Evolutionary conservation across 1,140 invertebrate genomes (phyloP), one percentile per base, ranked within the genome.

Genomic region (Sitobion miscanthi): DNA sequence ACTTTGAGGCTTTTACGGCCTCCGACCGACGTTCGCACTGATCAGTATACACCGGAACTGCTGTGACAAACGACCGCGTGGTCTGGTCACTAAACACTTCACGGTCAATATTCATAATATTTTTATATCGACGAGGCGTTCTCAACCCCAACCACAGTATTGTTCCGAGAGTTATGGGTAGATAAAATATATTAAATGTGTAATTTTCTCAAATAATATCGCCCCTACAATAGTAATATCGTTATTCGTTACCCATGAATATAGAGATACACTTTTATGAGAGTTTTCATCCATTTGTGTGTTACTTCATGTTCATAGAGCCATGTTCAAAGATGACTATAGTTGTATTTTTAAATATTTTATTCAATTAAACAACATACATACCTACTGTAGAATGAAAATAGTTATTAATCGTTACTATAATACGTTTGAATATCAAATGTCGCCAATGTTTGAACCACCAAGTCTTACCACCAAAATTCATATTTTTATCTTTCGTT

Each of bases 21-120:
- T 47, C 5, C 14, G 86, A 49, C 35, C 30, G n/a, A 52, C 86
- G 86, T 23, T 49, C 86, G 47, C 47, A 45, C 62, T 77, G 62
- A n/a, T 77, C 62, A 30, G 83, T 11, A 45, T 85, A 85, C 38
- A 45, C 42, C 38, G 38, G 88, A 90, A 90, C 88, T 90, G 42
- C n/a, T 35, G 88, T 35, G 88, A 57, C 88, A 54, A 90, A 90
- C 88, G 88, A 57, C 88, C 88, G 7, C 20, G 52, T 54, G 42
- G 38, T 47, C 42, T 9, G n/a, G 86, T 35, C 52, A 35, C 52
- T 90, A 90, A 90, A 57, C 88, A 38, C 88, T 90, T 90, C 21
- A 57, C 35, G 49, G 47, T 52, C 38, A 42, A 49, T 88, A 49
- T 88, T 88, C 86, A 49, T 88, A n/a, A 35, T 88, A 88, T 6